Evolutionary conservation across 2,888 invertebrate species (phyloP), one percentile per base, ranked within the genome.

Genomic region (Tetragonula carbonaria): DNA sequence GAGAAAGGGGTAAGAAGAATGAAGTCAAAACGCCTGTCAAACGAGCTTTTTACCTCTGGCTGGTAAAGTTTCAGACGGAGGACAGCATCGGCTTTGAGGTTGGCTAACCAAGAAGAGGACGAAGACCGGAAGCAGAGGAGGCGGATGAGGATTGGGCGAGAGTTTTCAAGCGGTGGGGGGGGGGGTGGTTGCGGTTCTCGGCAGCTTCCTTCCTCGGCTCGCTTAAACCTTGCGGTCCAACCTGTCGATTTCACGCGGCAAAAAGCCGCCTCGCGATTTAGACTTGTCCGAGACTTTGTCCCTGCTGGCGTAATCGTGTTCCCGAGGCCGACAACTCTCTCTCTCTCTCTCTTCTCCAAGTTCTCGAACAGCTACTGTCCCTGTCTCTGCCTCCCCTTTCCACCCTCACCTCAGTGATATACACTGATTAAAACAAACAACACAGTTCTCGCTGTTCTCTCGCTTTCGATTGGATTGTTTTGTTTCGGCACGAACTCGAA

Each of bases 211-310:
- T 59, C 45, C 38, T 38, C 38, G 8, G 71, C 23, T 51, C 87
- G 90, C 89, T 92, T 90, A 90, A 87, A 80, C 45, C 86, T 28
- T 92, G 91, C 88, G 93, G 93, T 91, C 85, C 88, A 85, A 86
- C 91, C 92, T 93, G 93, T 93, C 93, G 92, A 93, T 93, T 92
- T 91, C 91, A 91, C 89, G 82, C 83, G 33, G 84, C 90, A 90
- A 92, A 91, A 92, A 92, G 85, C 82, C 74, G 57, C n/a, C 57
- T 68, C 59, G 59, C 59, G 66, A 79, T 79, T 68, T 62, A 75
- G 62, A 80, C 75, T 80, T 80, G 70, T 23, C 51, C 55, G 14
- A n/a, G 68, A 80, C 80, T 80, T 75, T 59, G 74, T 68, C 51
- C 53, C 67, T 11, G 45, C 45, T 45, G 8, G 45, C 45, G 45